Base-by-base conservation (phyloP, 2,888 invertebrate species). In the Eumacrocentrus americanus region DNA sequence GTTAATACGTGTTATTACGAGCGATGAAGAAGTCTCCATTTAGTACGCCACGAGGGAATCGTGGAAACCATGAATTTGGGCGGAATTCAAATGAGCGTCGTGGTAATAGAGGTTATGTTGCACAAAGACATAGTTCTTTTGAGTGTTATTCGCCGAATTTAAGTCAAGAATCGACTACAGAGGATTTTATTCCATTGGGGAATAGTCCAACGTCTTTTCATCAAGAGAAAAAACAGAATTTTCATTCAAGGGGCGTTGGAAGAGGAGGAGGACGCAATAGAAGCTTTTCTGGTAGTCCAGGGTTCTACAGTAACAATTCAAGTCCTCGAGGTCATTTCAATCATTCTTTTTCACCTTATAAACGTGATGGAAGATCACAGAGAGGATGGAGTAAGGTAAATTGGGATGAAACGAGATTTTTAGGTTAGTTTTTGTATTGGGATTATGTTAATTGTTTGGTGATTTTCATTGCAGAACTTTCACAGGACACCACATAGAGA, bases 21-120 rank as follows among this genome's bases (percentile, higher is more conserved):
- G n/a, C n/a, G n/a, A 76, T 76, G 77, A 73, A 59, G 42, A 77
- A 72, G 54, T 73, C 77, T 20, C 74, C 75, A 11, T 68, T 77
- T 46, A 76, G 71, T 64, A 72, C 68, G 20, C 71, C 73, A 12
- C 62, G 68, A 29, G 63, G 70, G 11, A 68, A 67, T 47, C 65
- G 58, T 3, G 55, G 54, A 4, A 58, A 58, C 9, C 59, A 61
- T 22, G 61, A 63, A 29, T 64, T 61, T 23, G 65, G 61, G 29
- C 69, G 72, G 69, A 68, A 65, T 4, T 64, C 66, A 4, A 59
- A 44, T 14, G 60, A 60, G 20, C 37, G n/a, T 37, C 52, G 57
- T 38, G 40, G 58, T 6, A 48, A 44, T 1, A 62, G 66, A 69
- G 71, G 70, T 70, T 75, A 71, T 62, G 57, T 52, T 37, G 46